Percentiles rank a stretch among this genome's conserved stretches.
phyloP scores from a whole-genome alignment of 2,113 vertebrate genomes.

The Actenoides lindsayi region DNA sequence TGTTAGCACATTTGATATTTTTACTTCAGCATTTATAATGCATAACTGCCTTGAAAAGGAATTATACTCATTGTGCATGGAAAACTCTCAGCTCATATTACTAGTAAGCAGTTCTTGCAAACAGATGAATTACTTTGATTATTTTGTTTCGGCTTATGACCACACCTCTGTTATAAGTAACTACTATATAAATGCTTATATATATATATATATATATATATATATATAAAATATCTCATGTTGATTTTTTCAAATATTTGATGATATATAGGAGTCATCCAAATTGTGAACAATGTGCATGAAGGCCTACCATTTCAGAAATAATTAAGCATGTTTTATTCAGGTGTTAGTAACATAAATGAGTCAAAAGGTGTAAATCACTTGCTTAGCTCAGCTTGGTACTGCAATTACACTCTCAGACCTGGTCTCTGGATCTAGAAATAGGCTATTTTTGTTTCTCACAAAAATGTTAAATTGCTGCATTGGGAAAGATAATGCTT shows the following conservation, averaged over 20 bases:
- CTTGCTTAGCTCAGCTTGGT: background rate
- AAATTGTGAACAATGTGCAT: background rate
- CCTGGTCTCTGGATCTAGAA: background rate
- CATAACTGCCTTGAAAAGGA: background rate
- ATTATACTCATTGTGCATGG: background rate
- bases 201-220: no score
- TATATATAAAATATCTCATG: background rate
- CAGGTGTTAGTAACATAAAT: background rate
- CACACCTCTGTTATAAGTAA: background rate
- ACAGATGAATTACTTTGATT: background rate
- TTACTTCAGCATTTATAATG: background rate
- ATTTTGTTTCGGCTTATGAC: background rate
- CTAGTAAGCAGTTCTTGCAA: background rate
- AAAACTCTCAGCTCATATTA: background rate
- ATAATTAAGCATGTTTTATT: background rate
- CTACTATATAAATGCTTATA: background rate
- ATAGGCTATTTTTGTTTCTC: background rate
- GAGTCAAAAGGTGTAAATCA: background rate
- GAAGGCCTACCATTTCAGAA: background rate
- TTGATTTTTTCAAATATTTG: background rate
- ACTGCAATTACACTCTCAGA: background rate
- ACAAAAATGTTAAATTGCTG: background rate
- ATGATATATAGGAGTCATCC: background rate
- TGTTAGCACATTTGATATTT: background rate
- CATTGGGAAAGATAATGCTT: background rate